phyloP scores from a whole-genome alignment of 23 tunicate genomes.

The Styela clava region DNA sequence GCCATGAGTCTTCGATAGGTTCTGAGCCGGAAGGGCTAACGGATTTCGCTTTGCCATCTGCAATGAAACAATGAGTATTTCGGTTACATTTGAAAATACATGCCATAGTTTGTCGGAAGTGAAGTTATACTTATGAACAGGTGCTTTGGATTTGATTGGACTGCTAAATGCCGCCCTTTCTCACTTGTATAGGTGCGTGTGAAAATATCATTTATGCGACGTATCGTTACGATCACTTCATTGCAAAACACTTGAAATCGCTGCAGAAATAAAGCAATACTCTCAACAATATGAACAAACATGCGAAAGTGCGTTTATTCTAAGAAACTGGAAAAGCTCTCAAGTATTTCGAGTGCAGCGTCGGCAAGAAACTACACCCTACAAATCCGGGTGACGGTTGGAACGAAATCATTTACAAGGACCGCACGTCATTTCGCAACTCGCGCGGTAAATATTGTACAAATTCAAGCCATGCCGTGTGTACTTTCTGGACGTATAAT shows the following conservation, averaged over 20 bases:
- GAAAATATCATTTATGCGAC: too few relatives aligned
- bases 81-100: too few relatives aligned
- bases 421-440: not conserved
- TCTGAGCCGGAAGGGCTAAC: slow-evolving; percentile 34
- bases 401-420: not conserved
- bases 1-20: slow-evolving; percentile 87
- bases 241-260: not conserved
- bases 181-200: too few relatives aligned
- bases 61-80: not conserved
- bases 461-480: too few relatives aligned
- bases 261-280: not conserved
- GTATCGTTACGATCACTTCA: too few relatives aligned
- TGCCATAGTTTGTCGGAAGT: too few relatives aligned
- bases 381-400: not conserved
- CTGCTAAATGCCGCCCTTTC: too few relatives aligned
- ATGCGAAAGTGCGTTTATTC: not conserved
- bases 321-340: not conserved
- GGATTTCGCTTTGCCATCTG: slow-evolving; percentile 11
- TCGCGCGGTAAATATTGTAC: too few relatives aligned
- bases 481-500: too few relatives aligned
- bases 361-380: not conserved
- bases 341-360: not conserved
- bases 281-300: not conserved
- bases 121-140: too few relatives aligned
- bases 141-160: too few relatives aligned